Conservation (phyloP, 2,888 invertebrate species). For the Pogonocherus hispidulus region DNA sequence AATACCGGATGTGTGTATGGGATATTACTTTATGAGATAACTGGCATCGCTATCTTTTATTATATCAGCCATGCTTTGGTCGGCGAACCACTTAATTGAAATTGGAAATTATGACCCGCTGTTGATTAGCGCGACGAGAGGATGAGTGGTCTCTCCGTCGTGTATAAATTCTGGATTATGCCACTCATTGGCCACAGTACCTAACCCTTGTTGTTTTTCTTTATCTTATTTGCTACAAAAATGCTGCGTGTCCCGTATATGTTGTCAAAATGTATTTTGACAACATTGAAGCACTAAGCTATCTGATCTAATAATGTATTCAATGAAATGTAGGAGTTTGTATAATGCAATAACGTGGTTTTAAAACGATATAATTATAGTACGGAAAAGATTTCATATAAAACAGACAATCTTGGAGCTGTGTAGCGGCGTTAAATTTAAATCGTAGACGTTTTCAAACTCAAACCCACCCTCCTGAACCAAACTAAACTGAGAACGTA, state of each 20-base stretch:
- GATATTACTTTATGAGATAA: constrained; percentile 61
- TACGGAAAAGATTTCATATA: too few species aligned
- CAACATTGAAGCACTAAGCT: too few species aligned
- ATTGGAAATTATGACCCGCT: constrained; percentile 64
- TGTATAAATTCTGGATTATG: constrained; percentile 44
- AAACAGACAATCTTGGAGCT: too few species aligned
- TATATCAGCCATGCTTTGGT: constrained; percentile 59
- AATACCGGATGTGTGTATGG: constrained; percentile 63
- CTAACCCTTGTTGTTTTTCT: not conserved
- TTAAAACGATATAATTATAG: too few species aligned
- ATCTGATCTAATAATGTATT: too few species aligned
- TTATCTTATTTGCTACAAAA: not conserved
- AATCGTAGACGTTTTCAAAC: constrained; percentile 28
- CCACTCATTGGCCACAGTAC: not conserved
- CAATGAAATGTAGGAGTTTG: too few species aligned
- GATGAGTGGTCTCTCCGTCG: constrained; percentile 46
- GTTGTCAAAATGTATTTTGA: too few species aligned
- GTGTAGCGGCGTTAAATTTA: too few species aligned
- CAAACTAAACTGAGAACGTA: constrained; percentile 34
- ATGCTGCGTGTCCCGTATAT: not conserved
- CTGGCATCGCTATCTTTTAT: constrained; percentile 65
- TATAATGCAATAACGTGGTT: too few species aligned
- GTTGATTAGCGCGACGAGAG: constrained; percentile 55
- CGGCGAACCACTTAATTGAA: constrained; percentile 64
- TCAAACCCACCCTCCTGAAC: constrained; percentile 32